These are phyloP conservation scores for Ceyx margarethae DNA, from an alignment of 2,113 vertebrate genomes.

Conservation along the genomic window DNA sequence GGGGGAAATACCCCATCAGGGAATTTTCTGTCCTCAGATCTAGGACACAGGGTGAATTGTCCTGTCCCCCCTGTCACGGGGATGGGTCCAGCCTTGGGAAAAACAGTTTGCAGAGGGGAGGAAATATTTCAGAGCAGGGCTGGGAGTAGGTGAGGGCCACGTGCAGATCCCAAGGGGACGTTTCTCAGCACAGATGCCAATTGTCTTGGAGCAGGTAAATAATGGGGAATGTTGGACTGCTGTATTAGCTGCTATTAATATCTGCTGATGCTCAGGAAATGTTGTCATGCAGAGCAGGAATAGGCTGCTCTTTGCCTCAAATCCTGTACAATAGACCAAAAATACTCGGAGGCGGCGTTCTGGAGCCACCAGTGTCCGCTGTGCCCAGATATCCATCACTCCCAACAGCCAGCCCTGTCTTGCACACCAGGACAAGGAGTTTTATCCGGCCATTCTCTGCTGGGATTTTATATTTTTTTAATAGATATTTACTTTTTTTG, in stretches of 20 bases:
- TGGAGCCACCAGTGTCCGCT: not conserved
- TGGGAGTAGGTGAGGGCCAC: not conserved
- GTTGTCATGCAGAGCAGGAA: not conserved
- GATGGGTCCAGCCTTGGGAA: not conserved
- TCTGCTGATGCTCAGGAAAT: slow-evolving; percentile 34
- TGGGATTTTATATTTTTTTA: not conserved
- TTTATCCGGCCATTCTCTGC: not conserved
- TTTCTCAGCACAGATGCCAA: not conserved
- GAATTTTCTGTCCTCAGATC: not conserved
- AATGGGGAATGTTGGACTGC: not conserved
- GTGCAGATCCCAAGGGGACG: not conserved
- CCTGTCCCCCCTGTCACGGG: not conserved
- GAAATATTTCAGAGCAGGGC: not conserved
- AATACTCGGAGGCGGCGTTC: not conserved
- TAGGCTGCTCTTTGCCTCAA: not conserved
- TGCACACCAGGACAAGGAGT: not conserved
- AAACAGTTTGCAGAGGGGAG: not conserved
- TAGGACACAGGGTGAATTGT: not conserved
- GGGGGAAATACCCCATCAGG: not conserved
- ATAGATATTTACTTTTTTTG: not conserved
- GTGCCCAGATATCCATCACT: not conserved
- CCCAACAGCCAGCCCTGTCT: not conserved
- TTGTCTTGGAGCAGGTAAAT: slow-evolving; percentile 14
- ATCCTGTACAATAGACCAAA: not conserved
- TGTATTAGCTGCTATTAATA: not conserved